A percentile compares a stretch with the other conserved stretches of the same genome.
Conservation (phyloP, 2,113 vertebrate species). For the Astur gentilis region DNA sequence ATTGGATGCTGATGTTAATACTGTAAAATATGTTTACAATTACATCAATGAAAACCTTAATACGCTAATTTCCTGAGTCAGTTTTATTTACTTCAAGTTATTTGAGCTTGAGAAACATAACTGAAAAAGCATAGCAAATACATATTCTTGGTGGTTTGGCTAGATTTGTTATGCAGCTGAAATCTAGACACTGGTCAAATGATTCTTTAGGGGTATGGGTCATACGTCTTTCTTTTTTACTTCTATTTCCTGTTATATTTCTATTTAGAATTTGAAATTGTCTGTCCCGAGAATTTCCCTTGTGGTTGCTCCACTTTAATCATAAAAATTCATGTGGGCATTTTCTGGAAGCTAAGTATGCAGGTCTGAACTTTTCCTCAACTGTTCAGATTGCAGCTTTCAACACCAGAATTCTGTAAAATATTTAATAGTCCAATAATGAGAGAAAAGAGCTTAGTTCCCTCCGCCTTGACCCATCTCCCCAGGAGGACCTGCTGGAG, state of each 20-base stretch:
- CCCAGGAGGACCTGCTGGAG: not conserved
- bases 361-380: not conserved
- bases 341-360: conserved; percentile 6
- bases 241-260: conserved; percentile 58
- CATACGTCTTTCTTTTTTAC: conserved; percentile 2
- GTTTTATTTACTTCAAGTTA: conserved; percentile 21
- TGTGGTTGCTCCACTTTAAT: conserved; percentile 3
- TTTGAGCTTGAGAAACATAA: not conserved
- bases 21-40: not conserved
- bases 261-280: conserved; percentile 30
- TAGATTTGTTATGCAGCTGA: conserved; percentile 1
- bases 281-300: conserved; percentile 39
- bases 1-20: not conserved
- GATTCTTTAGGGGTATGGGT: conserved; percentile 25
- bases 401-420: not conserved
- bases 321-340: conserved; percentile 27
- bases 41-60: not conserved
- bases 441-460: not conserved
- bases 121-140: conserved; percentile 16
- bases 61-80: not conserved
- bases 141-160: conserved; percentile 30
- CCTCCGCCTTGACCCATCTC: not conserved
- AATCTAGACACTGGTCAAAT: conserved; percentile 35
- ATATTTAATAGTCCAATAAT: not conserved
- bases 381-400: not conserved